Conservation (phyloP, 2,797 vertebrate genomes). For the Helostoma temminkii region DNA sequence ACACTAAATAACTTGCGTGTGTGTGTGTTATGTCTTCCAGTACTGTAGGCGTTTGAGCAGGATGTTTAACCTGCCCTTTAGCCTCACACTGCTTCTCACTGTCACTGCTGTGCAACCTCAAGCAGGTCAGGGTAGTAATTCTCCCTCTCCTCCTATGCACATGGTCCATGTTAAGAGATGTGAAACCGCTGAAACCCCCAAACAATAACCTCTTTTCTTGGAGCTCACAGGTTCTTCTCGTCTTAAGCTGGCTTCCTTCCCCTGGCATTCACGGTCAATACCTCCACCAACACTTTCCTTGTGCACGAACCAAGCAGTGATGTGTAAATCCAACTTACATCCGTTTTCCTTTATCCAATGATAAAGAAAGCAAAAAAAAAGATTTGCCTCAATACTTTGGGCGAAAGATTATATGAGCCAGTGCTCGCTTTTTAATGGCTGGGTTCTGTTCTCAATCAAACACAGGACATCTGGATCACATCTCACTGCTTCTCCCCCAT, state of each 20-base stretch:
- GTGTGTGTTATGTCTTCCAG: not conserved
- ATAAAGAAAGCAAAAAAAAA: slow-evolving; percentile 64
- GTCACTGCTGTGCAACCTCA: slow-evolving; percentile 21
- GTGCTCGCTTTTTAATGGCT: slow-evolving; percentile 85
- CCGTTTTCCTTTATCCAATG: slow-evolving; percentile 40
- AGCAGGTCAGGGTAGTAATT: slow-evolving; percentile 11
- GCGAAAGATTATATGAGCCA: slow-evolving; percentile 82
- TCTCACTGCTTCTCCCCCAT: slow-evolving; percentile 75
- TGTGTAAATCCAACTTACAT: slow-evolving; percentile 70
- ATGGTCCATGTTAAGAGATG: slow-evolving; percentile 71
- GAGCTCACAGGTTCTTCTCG: slow-evolving; percentile 56
- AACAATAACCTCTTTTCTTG: slow-evolving; percentile 71
- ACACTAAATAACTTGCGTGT: not conserved
- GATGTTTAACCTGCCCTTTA: slow-evolving; percentile 31
- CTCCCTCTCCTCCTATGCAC: slow-evolving; percentile 49
- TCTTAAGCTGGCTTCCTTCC: slow-evolving; percentile 44
- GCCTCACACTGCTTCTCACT: slow-evolving; percentile 18
- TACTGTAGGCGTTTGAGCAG: slow-evolving; percentile 31
- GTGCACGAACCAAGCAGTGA: slow-evolving; percentile 77
- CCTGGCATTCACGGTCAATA: slow-evolving; percentile 29
- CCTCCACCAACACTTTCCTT: slow-evolving; percentile 60
- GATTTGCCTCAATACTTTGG: slow-evolving; percentile 83
- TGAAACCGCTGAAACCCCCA: slow-evolving; percentile 62
- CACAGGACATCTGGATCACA: slow-evolving; percentile 89
- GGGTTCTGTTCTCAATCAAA: slow-evolving; percentile 91